Evolutionary conservation across 2,797 vertebrate genomes (phyloP), one percentile per base, ranked within the genome.

Genomic region (Scyliorhinus canicula): DNA sequence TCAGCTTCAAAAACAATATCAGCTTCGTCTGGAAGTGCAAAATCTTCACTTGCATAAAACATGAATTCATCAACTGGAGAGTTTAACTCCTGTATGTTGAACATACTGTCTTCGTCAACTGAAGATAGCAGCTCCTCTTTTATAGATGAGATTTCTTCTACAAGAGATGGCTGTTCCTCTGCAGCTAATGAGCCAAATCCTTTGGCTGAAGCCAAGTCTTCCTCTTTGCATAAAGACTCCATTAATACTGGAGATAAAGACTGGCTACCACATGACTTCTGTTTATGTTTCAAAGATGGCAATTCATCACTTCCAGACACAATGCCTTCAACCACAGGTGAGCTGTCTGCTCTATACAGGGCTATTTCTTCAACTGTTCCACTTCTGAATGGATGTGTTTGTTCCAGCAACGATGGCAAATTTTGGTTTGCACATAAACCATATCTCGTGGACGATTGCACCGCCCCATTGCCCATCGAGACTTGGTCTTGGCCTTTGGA

Each of bases 71-170:
- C 67, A 74, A 74, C 47, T 71, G 50, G 44, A 94, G 67, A 94
- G 5, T 0, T 74, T 50, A 94, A 74, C 16, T 74, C 93, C 2
- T 55, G 74, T 44, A n/a, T 94, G 74, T 21, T 71, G 19, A 71
- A 52, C 28, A 55, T 52, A 52, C 47, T 94, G 5, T 94, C 67
- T 55, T 74, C 47, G 31, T 94, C 67, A 71, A 52, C 6, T 94
- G 67, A 69, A 74, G 67, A 71, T 35, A 50, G 67, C 5, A 71
- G 47, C 31, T 94, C 96, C 12, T 96, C 95, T 65, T 95, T 96
- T 91, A 97, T 97, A 95, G 96, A 95, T 28, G 95, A 96, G 85
- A 95, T 95, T 94, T 97, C 96, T 95, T 96, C 96, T 44, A 95
- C 96, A 14, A 95, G 96, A 19, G 96, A 95, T 74, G 47, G 4